phyloP scores from a whole-genome alignment of 2,797 vertebrate species.

The Limosa lapponica region DNA sequence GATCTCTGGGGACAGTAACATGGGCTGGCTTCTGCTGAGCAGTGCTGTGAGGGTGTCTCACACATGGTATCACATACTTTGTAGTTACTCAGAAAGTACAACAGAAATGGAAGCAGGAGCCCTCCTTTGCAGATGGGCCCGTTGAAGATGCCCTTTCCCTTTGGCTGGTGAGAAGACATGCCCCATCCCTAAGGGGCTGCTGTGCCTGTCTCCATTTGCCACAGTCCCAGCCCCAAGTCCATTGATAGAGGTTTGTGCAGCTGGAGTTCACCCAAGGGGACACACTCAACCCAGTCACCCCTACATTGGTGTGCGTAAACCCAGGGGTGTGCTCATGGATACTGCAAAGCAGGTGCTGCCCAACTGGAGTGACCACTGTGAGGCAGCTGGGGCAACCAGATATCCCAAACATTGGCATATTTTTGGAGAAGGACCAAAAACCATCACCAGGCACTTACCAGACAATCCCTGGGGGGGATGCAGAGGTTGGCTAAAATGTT shows the following conservation, averaged over 20 bases:
- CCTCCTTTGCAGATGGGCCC: neutral
- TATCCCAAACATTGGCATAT: fast-evolving
- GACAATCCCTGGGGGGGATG: neutral
- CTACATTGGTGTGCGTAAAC: neutral
- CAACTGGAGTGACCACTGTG: neutral
- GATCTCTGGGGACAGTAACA: neutral
- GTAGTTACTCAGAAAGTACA: neutral
- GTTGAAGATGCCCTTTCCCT: neutral
- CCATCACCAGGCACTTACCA: neutral
- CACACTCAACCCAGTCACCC: neutral
- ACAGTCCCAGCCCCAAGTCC: fast-evolving
- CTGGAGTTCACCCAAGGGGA: neutral
- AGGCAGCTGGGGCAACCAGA: neutral
- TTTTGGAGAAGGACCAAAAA: neutral
- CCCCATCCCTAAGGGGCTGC: neutral
- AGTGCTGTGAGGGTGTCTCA: neutral
- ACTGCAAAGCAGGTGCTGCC: neutral
- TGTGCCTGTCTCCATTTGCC: neutral
- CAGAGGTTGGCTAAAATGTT: neutral
- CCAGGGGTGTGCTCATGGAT: neutral
- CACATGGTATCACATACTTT: fast-evolving
- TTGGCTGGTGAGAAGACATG: neutral
- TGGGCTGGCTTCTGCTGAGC: neutral
- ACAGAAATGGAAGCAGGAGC: neutral
- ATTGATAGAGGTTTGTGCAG: neutral